A percentile compares a stretch with the other conserved stretches of the same genome.
Conservation (phyloP, 64 coral and sea anemone genomes). For the Montipora foliosa region DNA sequence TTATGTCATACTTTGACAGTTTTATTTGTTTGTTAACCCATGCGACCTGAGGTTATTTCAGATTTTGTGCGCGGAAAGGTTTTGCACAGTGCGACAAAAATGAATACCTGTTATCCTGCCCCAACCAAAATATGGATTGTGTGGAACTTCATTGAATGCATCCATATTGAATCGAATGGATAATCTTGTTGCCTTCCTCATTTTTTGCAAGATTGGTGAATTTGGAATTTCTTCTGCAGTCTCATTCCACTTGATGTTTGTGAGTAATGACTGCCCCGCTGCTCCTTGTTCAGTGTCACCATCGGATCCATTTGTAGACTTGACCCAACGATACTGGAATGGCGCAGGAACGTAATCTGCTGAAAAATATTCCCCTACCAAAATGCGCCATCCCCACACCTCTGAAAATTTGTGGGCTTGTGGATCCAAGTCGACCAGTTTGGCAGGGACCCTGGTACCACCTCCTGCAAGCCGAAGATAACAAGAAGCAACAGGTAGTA, state of each 20-base stretch:
- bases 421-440: conserved; percentile 34
- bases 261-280: conserved; percentile 20
- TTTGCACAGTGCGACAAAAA: neutral
- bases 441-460: conserved; percentile 14
- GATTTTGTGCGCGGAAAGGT: too few species aligned
- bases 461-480: neutral
- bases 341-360: conserved; percentile 23
- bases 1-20: too few species aligned
- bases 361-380: conserved; percentile 29
- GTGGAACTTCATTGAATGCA: neutral
- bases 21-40: too few species aligned
- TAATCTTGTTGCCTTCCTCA: neutral
- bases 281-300: conserved; percentile 11
- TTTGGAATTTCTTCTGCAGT: neutral
- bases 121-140: conserved; percentile 21
- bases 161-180: conserved; percentile 62
- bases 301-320: neutral
- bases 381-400: conserved; percentile 29
- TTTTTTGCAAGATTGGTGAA: neutral
- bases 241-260: conserved; percentile 25
- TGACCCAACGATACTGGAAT: conserved; percentile 21
- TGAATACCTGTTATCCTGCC: conserved; percentile 32
- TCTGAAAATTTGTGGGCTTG: conserved; percentile 34
- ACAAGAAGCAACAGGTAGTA: neutral
- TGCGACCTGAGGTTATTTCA: too few species aligned